Base-by-base conservation (phyloP, 1,140 invertebrate genomes). In the Colletes latitarsis region DNA sequence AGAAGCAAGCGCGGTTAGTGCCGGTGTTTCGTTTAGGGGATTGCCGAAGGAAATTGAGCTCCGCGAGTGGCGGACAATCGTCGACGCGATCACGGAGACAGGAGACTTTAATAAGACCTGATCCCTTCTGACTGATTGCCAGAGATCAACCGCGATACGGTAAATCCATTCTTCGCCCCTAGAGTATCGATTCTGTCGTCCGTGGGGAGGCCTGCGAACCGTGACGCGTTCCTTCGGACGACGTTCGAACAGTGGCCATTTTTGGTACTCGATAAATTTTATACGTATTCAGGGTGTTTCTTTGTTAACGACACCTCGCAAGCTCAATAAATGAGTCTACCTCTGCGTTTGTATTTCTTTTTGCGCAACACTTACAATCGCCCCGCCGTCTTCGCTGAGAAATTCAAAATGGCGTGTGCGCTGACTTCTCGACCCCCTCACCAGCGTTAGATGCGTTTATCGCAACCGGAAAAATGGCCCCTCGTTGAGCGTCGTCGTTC, bases 131-230 rank as follows among this genome's bases (percentile, higher is more conserved):
- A 64, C 62, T 58, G 77, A 79, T 78, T 72, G 60, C 68, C 52
- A 19, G 49, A 58, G 77, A 73, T 64, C 70, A 53, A 15, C 6
- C 62, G 70, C 39, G 70, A 74, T 74, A 74, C 70, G 60, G 70
- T 79, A 79, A 49, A 79, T 79, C 77, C 77, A 66, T 57, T 21
- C 19, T 17, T 79, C 52, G 15, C 30, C 49, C 41, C 68, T 41
- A 55, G 74, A 67, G 70, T 79, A 85, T 85, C 75, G 84, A 82
- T 82, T 58, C 49, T 19, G 4, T 70, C 43, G 39, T 21, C 12
- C 52, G 12, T 15, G 15, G 12, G 55, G 12, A 55, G 21, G 58
- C 43, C 53, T 52, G 82, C 5, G 3, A 30, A 55, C 57, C 66
- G 52, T 52, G 49, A 63, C 55, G 46, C 74, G 9, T 58, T 72